Evolutionary conservation across 2,113 vertebrate genomes (phyloP), one percentile per base, ranked within the genome.

Genomic region (Telmatochromis sp.): DNA sequence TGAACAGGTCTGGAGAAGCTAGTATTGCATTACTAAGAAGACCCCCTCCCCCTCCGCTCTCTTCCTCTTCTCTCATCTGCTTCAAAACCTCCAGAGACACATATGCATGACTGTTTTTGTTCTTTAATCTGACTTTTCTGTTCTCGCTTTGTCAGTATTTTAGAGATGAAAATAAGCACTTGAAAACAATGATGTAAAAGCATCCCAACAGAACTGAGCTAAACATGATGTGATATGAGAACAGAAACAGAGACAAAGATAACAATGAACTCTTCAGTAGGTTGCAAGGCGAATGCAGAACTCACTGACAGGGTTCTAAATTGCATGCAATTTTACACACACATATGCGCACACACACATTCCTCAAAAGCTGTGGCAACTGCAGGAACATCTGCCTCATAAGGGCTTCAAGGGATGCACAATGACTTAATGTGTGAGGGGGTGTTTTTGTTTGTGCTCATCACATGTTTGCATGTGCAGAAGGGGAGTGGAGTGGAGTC

Each of bases 1-100:
- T 92, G 91, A 95, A 94, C 92, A 93, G 90, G 94, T 90, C 91
- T 92, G 80, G 79, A 89, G 91, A 93, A 84, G 86, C 65, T 84
- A 87, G 82, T 47, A 63, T 91, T 87, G 75, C 86, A 90, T 94
- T 94, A 86, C 90, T 87, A 49, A 91, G 87, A 45, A 87, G 78
- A 87, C 31, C 45, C 80, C 37, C 68, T 58, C 49, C 21, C 14
- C 55, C 53, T 35, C 51, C 51, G 2, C 23, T 79, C 37, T 55
- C 21, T 70, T 55, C 60, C 49, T 53, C 81, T 86, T 78, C 63
- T 89, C 47, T 89, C 47, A 55, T 89, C 23, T 21, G 55, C 47
- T 45, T 85, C 63, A 87, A 91, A 86, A 78, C 90, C 87, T 33
- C 88, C 81, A 54, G 82, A 63, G 89, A 88, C 40, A 60, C 37